phyloP scores from a whole-genome alignment of 2,888 invertebrate species.

The Drosophila flavopinicola region DNA sequence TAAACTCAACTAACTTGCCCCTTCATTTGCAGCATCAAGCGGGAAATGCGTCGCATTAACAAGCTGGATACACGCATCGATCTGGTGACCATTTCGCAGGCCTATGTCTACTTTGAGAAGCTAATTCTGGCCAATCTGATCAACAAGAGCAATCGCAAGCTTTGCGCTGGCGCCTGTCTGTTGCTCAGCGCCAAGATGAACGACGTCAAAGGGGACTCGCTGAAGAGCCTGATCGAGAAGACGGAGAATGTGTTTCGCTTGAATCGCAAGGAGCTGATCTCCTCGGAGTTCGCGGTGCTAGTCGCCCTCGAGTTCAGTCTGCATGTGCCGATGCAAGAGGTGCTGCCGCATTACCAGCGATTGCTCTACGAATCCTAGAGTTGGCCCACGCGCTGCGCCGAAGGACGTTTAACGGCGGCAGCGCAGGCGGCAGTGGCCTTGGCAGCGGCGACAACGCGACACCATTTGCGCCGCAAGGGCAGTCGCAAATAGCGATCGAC shows the following conservation, averaged over 20 bases:
- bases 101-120: slow-evolving; percentile 99
- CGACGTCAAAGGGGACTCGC: slow-evolving; percentile 95
- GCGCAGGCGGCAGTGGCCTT: slow-evolving; percentile 67
- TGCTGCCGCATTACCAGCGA: slow-evolving; percentile 97
- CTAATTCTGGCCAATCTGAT: slow-evolving; percentile 95
- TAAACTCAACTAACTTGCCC: background rate
- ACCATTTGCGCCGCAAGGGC: slow-evolving; percentile 73
- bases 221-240: slow-evolving; percentile 96
- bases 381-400: slow-evolving; percentile 80
- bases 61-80: slow-evolving; percentile 93
- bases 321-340: slow-evolving; percentile 95
- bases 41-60: slow-evolving; percentile 97
- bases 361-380: slow-evolving; percentile 95
- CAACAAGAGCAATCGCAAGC: slow-evolving; percentile 97
- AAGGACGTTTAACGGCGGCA: slow-evolving; percentile 77
- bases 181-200: slow-evolving; percentile 98
- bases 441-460: slow-evolving; percentile 63
- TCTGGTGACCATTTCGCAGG: slow-evolving; percentile 96
- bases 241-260: slow-evolving; percentile 95
- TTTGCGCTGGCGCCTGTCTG: slow-evolving; percentile 97
- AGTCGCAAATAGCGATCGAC: slow-evolving; percentile 68
- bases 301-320: slow-evolving; percentile 97
- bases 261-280: slow-evolving; percentile 94
- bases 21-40: slow-evolving; percentile 90
- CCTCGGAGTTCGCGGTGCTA: slow-evolving; percentile 96